phyloP scores from a whole-genome alignment of 2,113 vertebrate genomes.

The Pelecanoides urinatrix region DNA sequence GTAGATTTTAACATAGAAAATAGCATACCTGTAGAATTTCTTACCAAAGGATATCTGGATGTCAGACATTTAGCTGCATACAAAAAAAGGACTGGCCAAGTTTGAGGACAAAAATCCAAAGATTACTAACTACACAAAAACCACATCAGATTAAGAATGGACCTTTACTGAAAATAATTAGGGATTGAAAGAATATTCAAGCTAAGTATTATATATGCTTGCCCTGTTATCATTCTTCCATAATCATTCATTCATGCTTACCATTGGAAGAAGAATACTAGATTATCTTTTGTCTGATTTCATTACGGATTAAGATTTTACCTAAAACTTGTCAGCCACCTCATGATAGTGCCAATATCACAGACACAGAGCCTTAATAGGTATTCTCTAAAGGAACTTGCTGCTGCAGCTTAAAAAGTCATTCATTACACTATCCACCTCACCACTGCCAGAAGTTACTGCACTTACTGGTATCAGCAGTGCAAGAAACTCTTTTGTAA shows the following conservation, averaged over 20 bases:
- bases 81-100: neutral
- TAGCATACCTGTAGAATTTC: neutral
- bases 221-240: neutral
- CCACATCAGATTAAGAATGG: neutral
- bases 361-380: neutral
- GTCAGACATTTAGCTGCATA: neutral
- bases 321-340: neutral
- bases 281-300: neutral
- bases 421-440: neutral
- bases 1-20: neutral
- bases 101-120: neutral
- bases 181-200: neutral
- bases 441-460: neutral
- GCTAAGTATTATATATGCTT: neutral
- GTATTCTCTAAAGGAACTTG: neutral
- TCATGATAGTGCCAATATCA: neutral
- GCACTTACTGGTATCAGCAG: neutral
- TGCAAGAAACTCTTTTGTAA: rapidly evolving
- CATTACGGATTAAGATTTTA: neutral
- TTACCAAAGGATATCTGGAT: neutral
- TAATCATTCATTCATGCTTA: neutral
- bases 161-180: neutral
- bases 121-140: neutral
- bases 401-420: neutral
- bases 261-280: neutral